Conservation (phyloP, 2,888 invertebrate genomes). For the Malachius bipustulatus region DNA sequence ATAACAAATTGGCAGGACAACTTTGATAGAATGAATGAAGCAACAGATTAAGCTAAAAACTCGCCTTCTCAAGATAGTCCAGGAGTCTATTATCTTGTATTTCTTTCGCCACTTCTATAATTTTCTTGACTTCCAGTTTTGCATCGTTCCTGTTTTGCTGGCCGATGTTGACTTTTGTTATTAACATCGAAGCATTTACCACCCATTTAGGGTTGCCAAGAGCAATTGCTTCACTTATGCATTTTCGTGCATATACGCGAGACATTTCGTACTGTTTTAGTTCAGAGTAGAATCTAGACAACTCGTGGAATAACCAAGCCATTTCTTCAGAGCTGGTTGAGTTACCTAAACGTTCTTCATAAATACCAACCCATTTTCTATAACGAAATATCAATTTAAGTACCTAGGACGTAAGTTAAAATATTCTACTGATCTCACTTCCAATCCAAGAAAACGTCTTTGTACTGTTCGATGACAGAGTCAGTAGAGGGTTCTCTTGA, state of each 20-base stretch:
- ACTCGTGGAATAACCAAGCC: constrained; percentile 39
- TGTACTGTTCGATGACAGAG: constrained; percentile 31
- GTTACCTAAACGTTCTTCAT: constrained; percentile 26
- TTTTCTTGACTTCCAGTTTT: constrained; percentile 28
- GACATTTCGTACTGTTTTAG: constrained; percentile 36
- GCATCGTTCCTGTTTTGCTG: constrained; percentile 40
- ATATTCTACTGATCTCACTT: constrained; percentile 26
- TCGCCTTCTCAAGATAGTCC: constrained; percentile 28
- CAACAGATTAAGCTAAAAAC: no score
- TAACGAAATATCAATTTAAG: no score
- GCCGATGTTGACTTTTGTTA: constrained; percentile 34
- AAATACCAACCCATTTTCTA: constrained; percentile 27
- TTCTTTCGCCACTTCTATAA: constrained; percentile 28
- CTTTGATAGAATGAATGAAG: no score
- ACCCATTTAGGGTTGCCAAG: constrained; percentile 34
- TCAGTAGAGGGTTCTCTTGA: constrained; percentile 31
- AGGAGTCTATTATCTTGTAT: constrained; percentile 30
- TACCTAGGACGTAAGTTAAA: no score
- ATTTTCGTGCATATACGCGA: constrained; percentile 32
- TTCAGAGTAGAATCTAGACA: constrained; percentile 34
- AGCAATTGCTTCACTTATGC: constrained; percentile 29
- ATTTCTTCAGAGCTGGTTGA: constrained; percentile 33
- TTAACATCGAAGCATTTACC: constrained; percentile 35
- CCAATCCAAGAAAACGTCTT: constrained; percentile 28
- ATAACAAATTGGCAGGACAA: no score